These are phyloP conservation scores for Agapetus fuscipes DNA, from an alignment of 2,888 invertebrate species.

Conservation along the genomic window DNA sequence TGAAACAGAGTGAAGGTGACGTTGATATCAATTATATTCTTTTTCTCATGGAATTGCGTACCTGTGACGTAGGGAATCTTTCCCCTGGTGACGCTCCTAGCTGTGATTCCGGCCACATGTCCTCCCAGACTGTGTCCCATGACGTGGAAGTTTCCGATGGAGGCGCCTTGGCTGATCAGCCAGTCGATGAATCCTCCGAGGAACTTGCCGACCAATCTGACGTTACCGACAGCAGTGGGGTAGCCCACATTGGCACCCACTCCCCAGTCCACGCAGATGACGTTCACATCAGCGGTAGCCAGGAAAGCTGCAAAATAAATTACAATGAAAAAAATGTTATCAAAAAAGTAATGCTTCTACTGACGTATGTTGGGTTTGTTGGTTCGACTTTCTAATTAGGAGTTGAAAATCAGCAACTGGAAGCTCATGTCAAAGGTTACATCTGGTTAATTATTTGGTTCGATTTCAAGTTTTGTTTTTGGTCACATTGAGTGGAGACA, in stretches of 20 bases:
- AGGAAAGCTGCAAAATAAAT: conserved; percentile 11
- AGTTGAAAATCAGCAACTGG: no score
- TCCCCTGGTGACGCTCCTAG: conserved; percentile 13
- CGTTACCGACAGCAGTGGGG: conserved; percentile 12
- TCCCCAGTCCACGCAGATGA: conserved; percentile 17
- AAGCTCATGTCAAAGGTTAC: no score
- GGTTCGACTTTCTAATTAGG: no score
- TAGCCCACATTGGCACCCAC: conserved; percentile 13
- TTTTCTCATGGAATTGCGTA: conserved; percentile 1
- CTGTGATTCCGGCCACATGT: conserved; percentile 16
- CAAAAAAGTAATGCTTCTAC: not conserved
- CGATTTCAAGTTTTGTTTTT: no score
- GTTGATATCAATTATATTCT: no score
- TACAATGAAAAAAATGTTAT: not conserved
- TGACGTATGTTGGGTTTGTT: no score
- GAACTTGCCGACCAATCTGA: conserved; percentile 4
- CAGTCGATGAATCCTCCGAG: conserved; percentile 13
- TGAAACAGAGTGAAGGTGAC: no score
- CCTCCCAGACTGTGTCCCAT: conserved; percentile 20
- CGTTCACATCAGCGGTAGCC: conserved; percentile 12
- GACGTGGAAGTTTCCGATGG: conserved; percentile 11
- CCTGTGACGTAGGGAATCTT: conserved; percentile 15
- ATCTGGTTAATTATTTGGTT: no score
- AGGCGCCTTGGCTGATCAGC: conserved; percentile 7
- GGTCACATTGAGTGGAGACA: no score